Percentiles rank a stretch among this genome's conserved stretches.
phyloP scores from a whole-genome alignment of 2,113 vertebrate genomes.

The Synodontis membranacea region DNA sequence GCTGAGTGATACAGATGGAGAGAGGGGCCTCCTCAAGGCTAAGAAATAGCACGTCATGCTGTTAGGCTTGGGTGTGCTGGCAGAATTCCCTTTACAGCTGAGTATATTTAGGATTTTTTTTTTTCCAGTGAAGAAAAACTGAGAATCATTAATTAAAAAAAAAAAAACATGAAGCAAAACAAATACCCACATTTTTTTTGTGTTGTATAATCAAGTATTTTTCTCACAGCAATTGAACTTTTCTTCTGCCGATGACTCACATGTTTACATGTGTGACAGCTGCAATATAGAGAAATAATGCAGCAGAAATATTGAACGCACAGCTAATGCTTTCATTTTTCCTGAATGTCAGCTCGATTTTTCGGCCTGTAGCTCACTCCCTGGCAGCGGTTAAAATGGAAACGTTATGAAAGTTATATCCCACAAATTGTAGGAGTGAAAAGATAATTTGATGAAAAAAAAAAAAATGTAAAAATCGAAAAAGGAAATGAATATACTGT shows the following conservation, averaged over 20 bases:
- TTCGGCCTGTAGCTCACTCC: background rate
- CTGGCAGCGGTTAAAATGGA: background rate
- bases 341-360: constrained; percentile 18
- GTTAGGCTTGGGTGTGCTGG: background rate
- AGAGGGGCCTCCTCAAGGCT: constrained; percentile 1
- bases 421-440: background rate
- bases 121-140: background rate
- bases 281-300: background rate
- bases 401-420: background rate
- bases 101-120: background rate
- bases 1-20: background rate
- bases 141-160: background rate
- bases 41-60: background rate
- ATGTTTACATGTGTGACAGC: constrained; percentile 4
- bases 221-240: background rate
- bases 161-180: background rate
- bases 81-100: background rate
- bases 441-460: background rate
- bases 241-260: background rate
- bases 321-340: background rate
- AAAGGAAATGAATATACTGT: background rate
- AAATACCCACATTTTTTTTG: background rate
- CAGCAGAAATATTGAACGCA: constrained; percentile 1
- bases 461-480: background rate
- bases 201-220: background rate